A percentile compares a stretch with the other conserved stretches of the same genome.
phyloP scores from a whole-genome alignment of 2,888 invertebrate genomes.

The Ethmia dodecea region DNA sequence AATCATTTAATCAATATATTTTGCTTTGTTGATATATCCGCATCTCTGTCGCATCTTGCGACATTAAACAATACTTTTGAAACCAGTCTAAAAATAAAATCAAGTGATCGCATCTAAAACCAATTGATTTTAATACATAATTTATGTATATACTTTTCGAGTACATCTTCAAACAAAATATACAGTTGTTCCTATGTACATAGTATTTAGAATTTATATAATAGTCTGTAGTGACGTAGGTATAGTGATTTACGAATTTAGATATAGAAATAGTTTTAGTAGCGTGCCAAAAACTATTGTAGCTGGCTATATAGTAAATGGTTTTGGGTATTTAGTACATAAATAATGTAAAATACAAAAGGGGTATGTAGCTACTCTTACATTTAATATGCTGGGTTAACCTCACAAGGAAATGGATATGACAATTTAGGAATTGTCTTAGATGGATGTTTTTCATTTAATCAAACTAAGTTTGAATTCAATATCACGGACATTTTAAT shows the following conservation, averaged over 20 bases:
- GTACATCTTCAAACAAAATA: conserved; percentile 23
- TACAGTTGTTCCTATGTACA: conserved; percentile 61
- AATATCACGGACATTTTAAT: neutral
- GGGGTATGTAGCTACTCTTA: too few relatives aligned
- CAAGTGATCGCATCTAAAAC: conserved; percentile 2
- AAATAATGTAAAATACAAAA: too few relatives aligned
- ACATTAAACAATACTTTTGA: conserved; percentile 1
- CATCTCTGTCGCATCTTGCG: neutral
- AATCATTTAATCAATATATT: too few relatives aligned
- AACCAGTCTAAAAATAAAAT: neutral
- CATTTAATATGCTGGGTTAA: too few relatives aligned
- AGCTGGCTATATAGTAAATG: conserved; percentile 38
- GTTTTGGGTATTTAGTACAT: conserved; percentile 38
- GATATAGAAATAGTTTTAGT: conserved; percentile 44
- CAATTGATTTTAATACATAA: too few relatives aligned
- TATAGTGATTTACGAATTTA: conserved; percentile 43
- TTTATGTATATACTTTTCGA: conserved; percentile 8
- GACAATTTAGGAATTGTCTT: too few relatives aligned
- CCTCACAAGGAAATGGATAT: too few relatives aligned
- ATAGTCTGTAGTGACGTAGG: conserved; percentile 17
- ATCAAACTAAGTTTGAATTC: neutral
- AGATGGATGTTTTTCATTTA: too few relatives aligned
- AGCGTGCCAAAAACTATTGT: conserved; percentile 58
- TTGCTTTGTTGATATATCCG: too few relatives aligned
- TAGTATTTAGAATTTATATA: conserved; percentile 31